Conservation (phyloP, 2,113 vertebrate species). For the Coreoperca whiteheadi region DNA sequence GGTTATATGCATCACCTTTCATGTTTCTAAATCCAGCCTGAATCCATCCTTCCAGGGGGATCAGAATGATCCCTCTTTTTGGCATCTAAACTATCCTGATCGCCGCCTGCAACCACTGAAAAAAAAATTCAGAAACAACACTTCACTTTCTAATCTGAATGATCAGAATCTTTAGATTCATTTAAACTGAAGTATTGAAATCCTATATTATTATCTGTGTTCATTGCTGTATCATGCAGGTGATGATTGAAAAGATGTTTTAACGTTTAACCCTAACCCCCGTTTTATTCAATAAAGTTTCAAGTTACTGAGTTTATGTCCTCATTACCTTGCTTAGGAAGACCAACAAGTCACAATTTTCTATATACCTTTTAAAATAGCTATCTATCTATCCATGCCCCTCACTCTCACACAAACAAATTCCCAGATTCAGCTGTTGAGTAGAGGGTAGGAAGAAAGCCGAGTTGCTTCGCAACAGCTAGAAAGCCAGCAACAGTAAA, state of each 20-base stretch:
- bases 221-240: not conserved
- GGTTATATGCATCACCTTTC: constrained; percentile 41
- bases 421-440: constrained; percentile 4
- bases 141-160: constrained; percentile 15
- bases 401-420: constrained; percentile 12
- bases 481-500: constrained; percentile 35
- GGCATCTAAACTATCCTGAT: constrained; percentile 40
- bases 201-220: not conserved
- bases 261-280: not conserved
- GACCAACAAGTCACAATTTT: constrained; percentile 13
- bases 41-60: constrained; percentile 53
- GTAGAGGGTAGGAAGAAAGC: constrained; percentile 12
- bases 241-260: not conserved
- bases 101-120: constrained; percentile 29
- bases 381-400: not conserved
- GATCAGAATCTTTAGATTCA: constrained; percentile 7
- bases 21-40: constrained; percentile 54
- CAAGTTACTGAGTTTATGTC: constrained; percentile 4
- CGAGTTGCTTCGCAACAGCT: constrained; percentile 1
- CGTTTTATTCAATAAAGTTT: not conserved
- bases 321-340: not conserved
- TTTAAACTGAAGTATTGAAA: not conserved
- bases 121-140: constrained; percentile 22
- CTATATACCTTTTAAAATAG: not conserved
- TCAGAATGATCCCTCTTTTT: constrained; percentile 57